Evolutionary conservation across 2,888 invertebrate genomes (phyloP), one percentile per base, ranked within the genome.

Genomic region (Heliconius hortense): DNA sequence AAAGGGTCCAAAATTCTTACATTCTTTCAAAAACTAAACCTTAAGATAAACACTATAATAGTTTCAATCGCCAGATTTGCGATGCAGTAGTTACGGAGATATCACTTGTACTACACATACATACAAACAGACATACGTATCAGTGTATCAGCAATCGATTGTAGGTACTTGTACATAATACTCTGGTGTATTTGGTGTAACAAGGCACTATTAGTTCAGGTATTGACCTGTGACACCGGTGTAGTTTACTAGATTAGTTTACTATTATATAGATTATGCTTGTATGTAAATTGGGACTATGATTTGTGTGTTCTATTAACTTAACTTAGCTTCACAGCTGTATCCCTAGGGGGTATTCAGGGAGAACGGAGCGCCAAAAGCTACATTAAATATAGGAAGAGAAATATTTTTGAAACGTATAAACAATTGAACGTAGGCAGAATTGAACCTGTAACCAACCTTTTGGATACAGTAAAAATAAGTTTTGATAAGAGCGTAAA

Each of bases 131-230:
- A 2, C 13, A 43, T 13, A 43, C 39, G 48, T 21, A 48, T 21
- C 2, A 2, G 53, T 53, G 28, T 53, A 13, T n/a, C 28, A 15
- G 21, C 28, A 28, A 28, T 31, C 56, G 31, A 69, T 56, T 69
- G 31, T 35, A 35, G 35, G 10, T 56, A 7, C 31, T 35, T 24
- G 56, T 69, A 35, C 31, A 69, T 35, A 69, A 69, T 69, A 56
- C 69, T 69, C 69, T 8, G 24, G 56, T 53, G 69, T 56, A 69
- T 69, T 69, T 56, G 56, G 56, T 56, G 56, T 69, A 53, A 69
- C 56, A 69, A 69, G 69, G n/a, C 56, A 31, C 56, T 69, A 69
- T 56, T 69, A 69, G 69, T 56, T 56, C 24, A 56, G 56, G 56
- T 69, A 56, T 35, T 69, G 69, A 56, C 35, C 53, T 69, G 15